Percentiles rank a stretch among this genome's conserved stretches.
These are phyloP conservation scores for Leptura quadrifasciata DNA, from an alignment of 2,888 invertebrate species.

Conservation along the genomic window DNA sequence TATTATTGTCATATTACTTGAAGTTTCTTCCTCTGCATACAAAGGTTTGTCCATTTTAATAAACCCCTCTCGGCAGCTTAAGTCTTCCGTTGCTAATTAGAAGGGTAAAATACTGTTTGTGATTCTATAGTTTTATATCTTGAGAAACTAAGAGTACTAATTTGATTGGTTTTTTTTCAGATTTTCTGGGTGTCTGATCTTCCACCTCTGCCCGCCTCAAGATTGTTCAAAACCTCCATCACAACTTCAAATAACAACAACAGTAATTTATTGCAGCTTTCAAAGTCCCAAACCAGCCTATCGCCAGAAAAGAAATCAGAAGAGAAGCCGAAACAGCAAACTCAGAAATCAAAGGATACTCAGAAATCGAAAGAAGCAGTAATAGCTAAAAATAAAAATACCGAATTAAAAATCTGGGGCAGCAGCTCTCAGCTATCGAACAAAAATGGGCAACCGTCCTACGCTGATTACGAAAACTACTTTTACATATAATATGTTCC, in stretches of 20 bases:
- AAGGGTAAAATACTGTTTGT: too few species aligned
- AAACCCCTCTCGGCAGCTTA: too few species aligned
- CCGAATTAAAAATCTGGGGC: constrained; percentile 65
- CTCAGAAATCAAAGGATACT: constrained; percentile 53
- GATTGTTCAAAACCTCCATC: constrained; percentile 60
- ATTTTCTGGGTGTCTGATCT: constrained; percentile 78
- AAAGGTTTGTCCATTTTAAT: too few species aligned
- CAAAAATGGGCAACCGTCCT: constrained; percentile 71
- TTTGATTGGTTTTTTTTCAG: constrained; percentile 69
- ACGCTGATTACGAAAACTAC: constrained; percentile 81
- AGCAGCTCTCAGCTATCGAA: constrained; percentile 61
- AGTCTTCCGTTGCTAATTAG: too few species aligned
- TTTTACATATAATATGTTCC: constrained; percentile 76
- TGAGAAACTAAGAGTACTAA: too few species aligned
- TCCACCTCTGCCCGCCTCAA: constrained; percentile 73
- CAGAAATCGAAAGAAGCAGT: constrained; percentile 56
- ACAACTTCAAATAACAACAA: constrained; percentile 63
- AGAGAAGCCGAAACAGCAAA: constrained; percentile 41
- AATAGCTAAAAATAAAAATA: constrained; percentile 61
- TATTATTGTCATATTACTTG: too few species aligned
- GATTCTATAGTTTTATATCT: too few species aligned
- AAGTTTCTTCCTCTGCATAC: too few species aligned
- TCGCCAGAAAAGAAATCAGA: constrained; percentile 59
- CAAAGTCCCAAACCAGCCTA: constrained; percentile 70
- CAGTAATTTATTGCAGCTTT: constrained; percentile 67